Percentiles rank a stretch among this genome's conserved stretches.
phyloP scores from a whole-genome alignment of 2,888 invertebrate genomes.

The Thera obeliscata region DNA sequence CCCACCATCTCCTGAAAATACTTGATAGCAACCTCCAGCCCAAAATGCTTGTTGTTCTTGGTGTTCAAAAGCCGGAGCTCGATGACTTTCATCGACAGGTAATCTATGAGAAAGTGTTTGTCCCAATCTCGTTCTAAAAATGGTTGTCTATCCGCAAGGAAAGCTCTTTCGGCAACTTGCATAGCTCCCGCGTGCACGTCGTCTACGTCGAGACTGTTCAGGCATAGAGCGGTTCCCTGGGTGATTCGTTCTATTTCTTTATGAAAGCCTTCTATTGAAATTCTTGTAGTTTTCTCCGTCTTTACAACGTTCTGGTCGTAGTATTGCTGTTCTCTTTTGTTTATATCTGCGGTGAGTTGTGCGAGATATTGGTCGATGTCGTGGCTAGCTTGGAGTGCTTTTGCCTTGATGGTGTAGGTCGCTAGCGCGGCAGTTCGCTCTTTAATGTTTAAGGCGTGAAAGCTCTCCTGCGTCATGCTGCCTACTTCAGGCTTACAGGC shows the following conservation, averaged over 20 bases:
- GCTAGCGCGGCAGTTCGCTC: constrained; percentile 6
- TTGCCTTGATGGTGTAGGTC: neutral
- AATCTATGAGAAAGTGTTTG: neutral
- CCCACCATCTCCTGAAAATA: constrained; percentile 11
- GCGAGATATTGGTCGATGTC: constrained; percentile 4
- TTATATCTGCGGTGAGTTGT: constrained; percentile 14
- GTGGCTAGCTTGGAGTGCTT: constrained; percentile 3
- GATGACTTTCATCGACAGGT: neutral
- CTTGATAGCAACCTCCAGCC: constrained; percentile 4
- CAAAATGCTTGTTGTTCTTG: constrained; percentile 10
- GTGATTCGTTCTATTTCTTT: constrained; percentile 10
- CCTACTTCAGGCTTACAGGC: constrained; percentile 6
- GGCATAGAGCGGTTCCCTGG: constrained; percentile 2
- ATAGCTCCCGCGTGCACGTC: constrained; percentile 1
- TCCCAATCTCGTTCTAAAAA: constrained; percentile 8
- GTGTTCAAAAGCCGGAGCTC: constrained; percentile 11
- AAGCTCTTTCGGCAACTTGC: neutral
- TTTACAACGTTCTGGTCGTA: constrained; percentile 8
- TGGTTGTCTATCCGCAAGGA: neutral
- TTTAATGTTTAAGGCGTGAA: constrained; percentile 6
- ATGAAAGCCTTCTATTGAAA: neutral
- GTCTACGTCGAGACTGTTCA: constrained; percentile 8
- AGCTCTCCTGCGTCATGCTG: neutral
- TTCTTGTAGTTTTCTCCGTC: neutral
- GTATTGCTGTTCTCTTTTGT: constrained; percentile 9